Evolutionary conservation across 2,113 vertebrate genomes (phyloP), one percentile per base, ranked within the genome.

Genomic region (Cynoglossus semilaevis): DNA sequence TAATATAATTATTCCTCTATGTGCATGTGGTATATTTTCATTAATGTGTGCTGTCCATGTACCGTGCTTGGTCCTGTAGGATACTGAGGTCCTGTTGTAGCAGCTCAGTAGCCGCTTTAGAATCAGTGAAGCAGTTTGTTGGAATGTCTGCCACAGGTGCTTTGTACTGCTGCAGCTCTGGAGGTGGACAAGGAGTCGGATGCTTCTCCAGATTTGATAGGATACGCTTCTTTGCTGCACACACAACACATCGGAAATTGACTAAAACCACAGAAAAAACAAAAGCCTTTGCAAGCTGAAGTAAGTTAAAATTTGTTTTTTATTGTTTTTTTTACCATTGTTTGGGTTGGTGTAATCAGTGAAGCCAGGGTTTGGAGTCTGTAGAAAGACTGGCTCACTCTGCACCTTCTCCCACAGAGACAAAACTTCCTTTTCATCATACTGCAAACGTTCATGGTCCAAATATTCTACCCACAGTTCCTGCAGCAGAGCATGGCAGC

Each of bases 401-500:
- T 92, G 92, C 73, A 88, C 85, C 64, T 91, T 94, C 9, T 82
- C 88, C 95, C 96, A 98, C 62, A 92, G 77, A 63, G 89, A 88
- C 40, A 94, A 48, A 0, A 90, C 85, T 79, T 98, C 94, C 68
- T 83, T 91, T 81, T 92, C 87, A 63, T 97, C 95, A 16, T 93
- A 88, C 48, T 89, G 91, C 38, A 97, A 53, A 34, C 94, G 93
- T 69, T 97, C 94, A 75, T 92, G 88, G 52, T 98, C 95, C 70
- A 98, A 69, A 67, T 88, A 98, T 60, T 98, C 96, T 74, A 95
- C 86, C 96, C 96, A 98, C 60, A 95, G 83, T 65, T 95, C 93
- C 97, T 99, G 69, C 9, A 85, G 35, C 4, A 58, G 42, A 67
- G 70, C 15, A 77, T 0, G 8, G 41, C 9, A 56, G 19, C 15